These are phyloP conservation scores for Ceratosolen solmsi DNA, from an alignment of 1,140 invertebrate genomes.

Conservation along the genomic window DNA sequence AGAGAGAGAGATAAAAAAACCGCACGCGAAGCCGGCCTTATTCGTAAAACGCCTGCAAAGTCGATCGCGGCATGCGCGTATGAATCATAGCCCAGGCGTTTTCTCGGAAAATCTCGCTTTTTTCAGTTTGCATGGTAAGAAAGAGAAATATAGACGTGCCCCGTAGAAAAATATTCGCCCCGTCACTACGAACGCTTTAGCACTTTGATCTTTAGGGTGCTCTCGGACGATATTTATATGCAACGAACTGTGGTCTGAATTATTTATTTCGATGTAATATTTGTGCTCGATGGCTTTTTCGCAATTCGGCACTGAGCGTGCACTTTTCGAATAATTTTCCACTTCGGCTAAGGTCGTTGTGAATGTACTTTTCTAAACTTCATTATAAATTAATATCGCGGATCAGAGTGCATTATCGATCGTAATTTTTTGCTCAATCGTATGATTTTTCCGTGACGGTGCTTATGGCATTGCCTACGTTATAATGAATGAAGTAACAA, in stretches of 20 bases:
- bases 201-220: constrained; percentile 12
- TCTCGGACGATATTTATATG: neutral
- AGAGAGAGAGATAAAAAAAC: constrained; percentile 48
- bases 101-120: constrained; percentile 40
- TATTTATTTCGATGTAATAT: constrained; percentile 7
- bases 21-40: constrained; percentile 53
- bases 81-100: constrained; percentile 58
- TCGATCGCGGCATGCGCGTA: constrained; percentile 37
- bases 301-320: neutral
- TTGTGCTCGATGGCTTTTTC: neutral
- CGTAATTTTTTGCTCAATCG: neutral
- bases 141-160: neutral
- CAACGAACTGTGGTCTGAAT: neutral
- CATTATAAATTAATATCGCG: neutral
- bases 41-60: constrained; percentile 62
- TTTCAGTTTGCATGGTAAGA: neutral
- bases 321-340: constrained; percentile 12
- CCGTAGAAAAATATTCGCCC: neutral
- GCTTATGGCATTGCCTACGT: neutral
- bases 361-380: neutral
- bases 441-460: neutral
- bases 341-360: neutral
- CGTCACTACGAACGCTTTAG: neutral
- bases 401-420: neutral
- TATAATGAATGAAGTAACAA: neutral